Conservation (phyloP, 2,797 vertebrate species). For the Pachyuromys duprasi region DNA sequence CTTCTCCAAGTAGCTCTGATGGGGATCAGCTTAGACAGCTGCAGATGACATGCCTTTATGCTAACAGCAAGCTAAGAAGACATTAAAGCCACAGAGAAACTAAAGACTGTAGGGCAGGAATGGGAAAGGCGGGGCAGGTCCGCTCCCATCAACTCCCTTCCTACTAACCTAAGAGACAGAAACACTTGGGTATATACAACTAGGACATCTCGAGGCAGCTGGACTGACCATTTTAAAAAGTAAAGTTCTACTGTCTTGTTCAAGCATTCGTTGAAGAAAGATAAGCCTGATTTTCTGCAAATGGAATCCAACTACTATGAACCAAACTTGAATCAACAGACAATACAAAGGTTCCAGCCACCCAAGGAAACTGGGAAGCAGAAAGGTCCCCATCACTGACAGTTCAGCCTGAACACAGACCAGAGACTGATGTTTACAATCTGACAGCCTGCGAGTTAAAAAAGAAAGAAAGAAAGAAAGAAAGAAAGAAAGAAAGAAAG, state of each 20-base stretch:
- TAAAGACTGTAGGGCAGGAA: neutral
- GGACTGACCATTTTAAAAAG: neutral
- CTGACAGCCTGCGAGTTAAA: neutral
- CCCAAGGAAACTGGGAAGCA: neutral
- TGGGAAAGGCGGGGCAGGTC: neutral
- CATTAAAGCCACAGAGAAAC: conserved; percentile 3
- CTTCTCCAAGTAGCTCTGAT: neutral
- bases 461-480: no score
- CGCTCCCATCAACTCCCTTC: neutral
- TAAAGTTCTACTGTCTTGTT: neutral
- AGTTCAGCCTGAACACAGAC: neutral
- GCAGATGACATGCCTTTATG: neutral
- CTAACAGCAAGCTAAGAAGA: neutral
- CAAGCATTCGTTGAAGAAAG: conserved; percentile 27
- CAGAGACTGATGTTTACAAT: neutral
- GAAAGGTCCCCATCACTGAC: neutral
- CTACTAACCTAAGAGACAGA: neutral
- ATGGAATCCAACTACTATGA: neutral
- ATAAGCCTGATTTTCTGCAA: neutral
- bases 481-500: no score
- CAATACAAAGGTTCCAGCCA: conserved; percentile 3
- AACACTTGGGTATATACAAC: neutral
- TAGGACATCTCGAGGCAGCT: neutral
- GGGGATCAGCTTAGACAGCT: neutral
- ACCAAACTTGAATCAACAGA: neutral